These are phyloP conservation scores for Haemorhous mexicanus DNA, from an alignment of 2,113 vertebrate species.

Conservation along the genomic window DNA sequence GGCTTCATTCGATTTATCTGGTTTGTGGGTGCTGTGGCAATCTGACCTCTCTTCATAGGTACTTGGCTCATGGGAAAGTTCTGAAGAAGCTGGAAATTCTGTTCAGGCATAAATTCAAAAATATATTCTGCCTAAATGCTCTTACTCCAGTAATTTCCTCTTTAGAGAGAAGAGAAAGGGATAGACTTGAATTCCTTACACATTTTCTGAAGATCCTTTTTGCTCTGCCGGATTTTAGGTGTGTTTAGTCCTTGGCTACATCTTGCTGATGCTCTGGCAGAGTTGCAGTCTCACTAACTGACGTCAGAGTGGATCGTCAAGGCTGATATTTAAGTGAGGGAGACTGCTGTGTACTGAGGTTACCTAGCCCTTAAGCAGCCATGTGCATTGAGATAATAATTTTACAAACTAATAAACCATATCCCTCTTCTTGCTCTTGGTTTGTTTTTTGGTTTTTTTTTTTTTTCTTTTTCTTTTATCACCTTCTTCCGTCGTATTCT, in stretches of 20 bases:
- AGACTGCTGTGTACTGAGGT: not conserved
- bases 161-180: not conserved
- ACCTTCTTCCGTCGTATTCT: constrained; percentile 58
- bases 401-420: constrained; percentile 42
- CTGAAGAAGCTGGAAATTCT: constrained; percentile 24
- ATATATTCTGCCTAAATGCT: constrained; percentile 7
- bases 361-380: not conserved
- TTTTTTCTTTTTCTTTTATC: constrained; percentile 23
- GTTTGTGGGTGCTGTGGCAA: not conserved
- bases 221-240: not conserved
- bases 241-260: not conserved
- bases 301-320: not conserved
- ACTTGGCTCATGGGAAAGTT: not conserved
- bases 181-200: not conserved
- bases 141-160: constrained; percentile 2
- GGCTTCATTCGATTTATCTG: not conserved
- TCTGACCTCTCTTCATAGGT: not conserved
- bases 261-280: constrained; percentile 31
- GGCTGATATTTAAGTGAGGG: not conserved
- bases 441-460: not conserved
- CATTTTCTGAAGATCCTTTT: constrained; percentile 41
- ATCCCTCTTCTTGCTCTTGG: constrained; percentile 55
- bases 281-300: not conserved
- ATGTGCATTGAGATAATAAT: not conserved
- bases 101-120: not conserved